phyloP scores from a whole-genome alignment of 2,888 invertebrate species.

The Orchesella flavescens region DNA sequence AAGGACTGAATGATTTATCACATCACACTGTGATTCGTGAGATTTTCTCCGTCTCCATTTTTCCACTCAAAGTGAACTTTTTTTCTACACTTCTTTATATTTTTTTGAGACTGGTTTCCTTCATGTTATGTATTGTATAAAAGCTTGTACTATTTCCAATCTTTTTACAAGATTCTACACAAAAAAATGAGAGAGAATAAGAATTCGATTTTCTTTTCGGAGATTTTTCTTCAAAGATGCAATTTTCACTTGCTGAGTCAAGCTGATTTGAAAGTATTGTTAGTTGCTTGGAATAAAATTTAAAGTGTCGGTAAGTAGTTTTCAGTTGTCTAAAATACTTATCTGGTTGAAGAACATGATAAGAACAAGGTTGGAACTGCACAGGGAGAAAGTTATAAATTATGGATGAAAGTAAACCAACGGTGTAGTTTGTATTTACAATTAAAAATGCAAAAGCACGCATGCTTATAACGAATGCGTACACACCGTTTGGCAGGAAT shows the following conservation, averaged over 20 bases:
- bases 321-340: no score
- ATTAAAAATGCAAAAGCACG: no score
- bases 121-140: no score
- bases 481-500: no score
- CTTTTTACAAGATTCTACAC: neutral
- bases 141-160: neutral
- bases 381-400: no score
- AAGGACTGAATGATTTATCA: slow-evolving; percentile 49
- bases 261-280: neutral
- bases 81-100: neutral
- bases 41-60: slow-evolving; percentile 25
- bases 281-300: no score
- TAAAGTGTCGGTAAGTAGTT: no score
- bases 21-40: slow-evolving; percentile 49
- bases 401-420: no score
- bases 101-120: neutral
- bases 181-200: neutral
- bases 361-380: no score
- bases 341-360: no score
- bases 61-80: slow-evolving; percentile 24
- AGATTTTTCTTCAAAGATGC: neutral
- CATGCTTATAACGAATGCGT: no score
- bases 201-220: slow-evolving; percentile 2
- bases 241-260: neutral
- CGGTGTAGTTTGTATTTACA: no score